These are phyloP conservation scores for Capitulum mitella DNA, from an alignment of 2,888 invertebrate species.

Conservation along the genomic window DNA sequence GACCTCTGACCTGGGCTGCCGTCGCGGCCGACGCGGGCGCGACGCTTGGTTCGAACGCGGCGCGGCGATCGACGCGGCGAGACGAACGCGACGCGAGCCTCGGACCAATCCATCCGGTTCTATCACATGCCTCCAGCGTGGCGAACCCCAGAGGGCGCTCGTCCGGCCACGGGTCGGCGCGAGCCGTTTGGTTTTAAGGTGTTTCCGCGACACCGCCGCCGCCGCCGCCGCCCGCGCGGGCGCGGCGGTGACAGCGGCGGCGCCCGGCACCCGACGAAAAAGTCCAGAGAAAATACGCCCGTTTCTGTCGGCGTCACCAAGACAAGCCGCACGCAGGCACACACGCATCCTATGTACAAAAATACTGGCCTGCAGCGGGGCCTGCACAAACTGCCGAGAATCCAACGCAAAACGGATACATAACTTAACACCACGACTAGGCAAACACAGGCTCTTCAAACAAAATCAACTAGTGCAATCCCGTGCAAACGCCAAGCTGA, in stretches of 20 bases:
- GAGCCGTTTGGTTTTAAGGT: too few species aligned
- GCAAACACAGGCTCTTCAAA: not conserved
- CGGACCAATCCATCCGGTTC: not conserved
- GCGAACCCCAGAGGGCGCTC: too few species aligned
- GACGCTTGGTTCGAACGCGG: too few species aligned
- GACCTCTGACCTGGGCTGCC: not conserved
- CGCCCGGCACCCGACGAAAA: not conserved
- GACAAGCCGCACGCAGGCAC: not conserved
- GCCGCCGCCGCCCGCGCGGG: too few species aligned
- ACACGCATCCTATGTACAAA: slow-evolving; percentile 9
- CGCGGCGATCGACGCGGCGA: too few species aligned
- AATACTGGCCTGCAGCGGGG: slow-evolving; percentile 1
- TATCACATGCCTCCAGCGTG: not conserved
- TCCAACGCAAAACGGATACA: not conserved
- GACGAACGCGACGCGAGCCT: not conserved
- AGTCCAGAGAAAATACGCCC: not conserved
- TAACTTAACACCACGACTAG: slow-evolving; percentile 13
- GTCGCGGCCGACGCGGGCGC: too few species aligned
- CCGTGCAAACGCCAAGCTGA: not conserved
- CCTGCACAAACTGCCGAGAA: not conserved
- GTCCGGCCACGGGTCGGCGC: too few species aligned
- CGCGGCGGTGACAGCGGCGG: not conserved
- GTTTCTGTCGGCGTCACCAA: not conserved
- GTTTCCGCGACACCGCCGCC: too few species aligned
- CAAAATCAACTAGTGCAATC: slow-evolving; percentile 16